Evolutionary conservation across 1,140 invertebrate genomes (phyloP), one percentile per base, ranked within the genome.

Genomic region (Calliopsis andreniformis): DNA sequence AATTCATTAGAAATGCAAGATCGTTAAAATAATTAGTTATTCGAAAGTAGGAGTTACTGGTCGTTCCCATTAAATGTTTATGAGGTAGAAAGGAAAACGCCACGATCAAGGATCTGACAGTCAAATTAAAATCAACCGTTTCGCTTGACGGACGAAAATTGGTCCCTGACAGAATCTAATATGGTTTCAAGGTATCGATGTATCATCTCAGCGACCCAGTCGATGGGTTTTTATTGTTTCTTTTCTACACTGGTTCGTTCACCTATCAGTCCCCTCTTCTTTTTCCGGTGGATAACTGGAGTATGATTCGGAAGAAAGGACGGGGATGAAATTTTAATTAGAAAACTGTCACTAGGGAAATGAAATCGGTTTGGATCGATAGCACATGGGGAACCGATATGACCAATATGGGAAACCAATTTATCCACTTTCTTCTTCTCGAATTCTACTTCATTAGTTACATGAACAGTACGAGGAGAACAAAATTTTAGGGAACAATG

Each of bases 151-250:
- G 45, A 53, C 73, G 39, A 42, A 82, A 83, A 79, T 76, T 59
- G 59, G 53, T 45, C 62, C 61, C 25, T 82, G 81, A 82, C 77
- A 72, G 71, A 62, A 72, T 67, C 66, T 85, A 85, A 85, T 85
- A 83, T 78, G 78, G 35, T 85, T 84, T 79, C 61, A 59, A 79
- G 71, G 53, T 49, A 82, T 84, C 79, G 70, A 69, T 64, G 81
- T 66, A 83, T 78, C 81, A 78, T 82, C 55, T 63, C 63, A 55
- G 75, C 25, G 35, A 16, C 14, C 14, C 58, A 56, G 28, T 75
- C 76, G 61, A 79, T 83, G 81, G 59, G 30, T 55, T 83, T 83
- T 79, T 79, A 82, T 82, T 83, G 69, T 82, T 79, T 76, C 55
- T 69, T 63, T 73, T 73, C 58, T 18, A 20, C 25, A 51, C 53